Evolutionary conservation across 1,140 invertebrate genomes (phyloP).

Genomic region (Drosophila micromelanica): DNA sequence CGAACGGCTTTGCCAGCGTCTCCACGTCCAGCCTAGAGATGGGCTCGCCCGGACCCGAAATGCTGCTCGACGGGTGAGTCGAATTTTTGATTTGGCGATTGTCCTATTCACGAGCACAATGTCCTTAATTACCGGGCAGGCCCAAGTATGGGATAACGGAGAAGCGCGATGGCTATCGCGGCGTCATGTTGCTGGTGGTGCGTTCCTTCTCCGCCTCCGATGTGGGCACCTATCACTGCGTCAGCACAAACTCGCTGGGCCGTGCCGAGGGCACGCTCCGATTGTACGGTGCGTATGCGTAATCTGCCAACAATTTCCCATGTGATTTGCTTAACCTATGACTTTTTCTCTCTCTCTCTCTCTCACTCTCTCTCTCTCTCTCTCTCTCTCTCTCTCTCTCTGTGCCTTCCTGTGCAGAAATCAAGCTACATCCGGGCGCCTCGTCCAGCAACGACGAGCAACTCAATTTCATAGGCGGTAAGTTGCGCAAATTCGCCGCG

Average conservation of each 20-base stretch:
- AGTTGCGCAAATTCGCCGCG: constrained; percentile 14
- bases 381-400: constrained; percentile 7
- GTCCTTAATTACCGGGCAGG: constrained; percentile 84
- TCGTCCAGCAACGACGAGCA: constrained; percentile 80
- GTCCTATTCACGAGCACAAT: not conserved
- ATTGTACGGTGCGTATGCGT: constrained; percentile 91
- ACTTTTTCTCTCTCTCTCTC: constrained; percentile 9
- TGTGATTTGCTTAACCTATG: constrained; percentile 11
- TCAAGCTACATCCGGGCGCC: constrained; percentile 81
- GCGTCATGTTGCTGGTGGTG: constrained; percentile 93
- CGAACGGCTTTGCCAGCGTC: constrained; percentile 69
- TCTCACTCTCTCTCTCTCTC: constrained; percentile 12
- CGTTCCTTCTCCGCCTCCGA: constrained; percentile 91
- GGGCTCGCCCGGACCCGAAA: constrained; percentile 86
- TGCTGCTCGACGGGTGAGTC: constrained; percentile 91
- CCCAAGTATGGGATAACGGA: constrained; percentile 93
- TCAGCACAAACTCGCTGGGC: constrained; percentile 95
- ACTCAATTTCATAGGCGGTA: constrained; percentile 81
- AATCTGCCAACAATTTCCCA: constrained; percentile 40
- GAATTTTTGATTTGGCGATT: not conserved
- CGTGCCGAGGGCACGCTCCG: constrained; percentile 93
- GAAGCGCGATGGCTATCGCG: constrained; percentile 91
- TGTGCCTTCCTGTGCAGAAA: constrained; percentile 69
- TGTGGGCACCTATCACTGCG: constrained; percentile 95
- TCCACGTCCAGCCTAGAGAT: constrained; percentile 75